Percentiles rank a stretch among this genome's conserved stretches.
These are phyloP conservation scores for Amblyraja radiata DNA, from an alignment of 2,797 vertebrate species.

Conservation along the genomic window DNA sequence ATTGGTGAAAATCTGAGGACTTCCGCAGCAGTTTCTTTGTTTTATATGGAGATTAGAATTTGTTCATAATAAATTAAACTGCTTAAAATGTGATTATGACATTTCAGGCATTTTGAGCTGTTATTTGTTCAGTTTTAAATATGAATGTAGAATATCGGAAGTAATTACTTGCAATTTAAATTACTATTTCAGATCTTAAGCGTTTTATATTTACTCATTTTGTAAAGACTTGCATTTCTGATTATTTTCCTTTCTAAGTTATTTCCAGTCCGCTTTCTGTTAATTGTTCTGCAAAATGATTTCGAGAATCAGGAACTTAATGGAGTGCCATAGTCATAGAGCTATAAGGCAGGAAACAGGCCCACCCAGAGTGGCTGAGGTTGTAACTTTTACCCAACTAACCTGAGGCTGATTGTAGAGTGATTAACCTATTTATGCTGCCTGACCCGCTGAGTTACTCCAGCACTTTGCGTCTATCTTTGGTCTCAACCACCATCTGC, in stretches of 20 bases:
- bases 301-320: neutral
- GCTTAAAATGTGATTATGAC: neutral
- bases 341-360: too few relatives aligned
- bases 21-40: neutral
- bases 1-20: neutral
- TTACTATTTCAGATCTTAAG: neutral
- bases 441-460: too few relatives aligned
- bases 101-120: neutral
- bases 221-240: neutral
- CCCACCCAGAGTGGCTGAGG: neutral
- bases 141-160: too few relatives aligned
- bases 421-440: neutral
- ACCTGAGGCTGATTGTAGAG: neutral
- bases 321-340: neutral
- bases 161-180: neutral
- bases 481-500: too few relatives aligned
- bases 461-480: too few relatives aligned
- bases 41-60: neutral
- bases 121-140: neutral
- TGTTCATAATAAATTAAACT: conserved; percentile 16
- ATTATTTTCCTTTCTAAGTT: neutral
- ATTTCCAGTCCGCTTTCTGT: neutral
- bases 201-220: neutral
- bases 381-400: neutral
- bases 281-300: neutral